These are phyloP conservation scores for Hemibagrus wyckioides DNA, from an alignment of 2,113 vertebrate species.

Conservation along the genomic window DNA sequence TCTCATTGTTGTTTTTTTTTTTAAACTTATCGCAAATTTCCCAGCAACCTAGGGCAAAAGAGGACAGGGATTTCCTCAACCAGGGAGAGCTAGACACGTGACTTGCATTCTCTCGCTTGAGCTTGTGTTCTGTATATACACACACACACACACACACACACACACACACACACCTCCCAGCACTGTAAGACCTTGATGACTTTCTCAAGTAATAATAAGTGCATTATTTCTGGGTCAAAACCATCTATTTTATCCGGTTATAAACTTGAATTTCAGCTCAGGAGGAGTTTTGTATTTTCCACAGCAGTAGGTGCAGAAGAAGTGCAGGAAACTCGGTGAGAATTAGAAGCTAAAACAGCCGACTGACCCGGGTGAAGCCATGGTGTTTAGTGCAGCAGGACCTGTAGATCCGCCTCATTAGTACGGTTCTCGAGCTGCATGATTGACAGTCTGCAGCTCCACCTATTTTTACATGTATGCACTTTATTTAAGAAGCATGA, in stretches of 20 bases:
- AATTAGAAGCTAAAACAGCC: background rate
- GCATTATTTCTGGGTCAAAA: background rate
- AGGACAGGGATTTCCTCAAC: slow-evolving; percentile 70
- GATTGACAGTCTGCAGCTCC: slow-evolving; percentile 12
- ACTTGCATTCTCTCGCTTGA: slow-evolving; percentile 42
- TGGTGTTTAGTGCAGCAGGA: background rate
- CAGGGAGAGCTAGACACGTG: slow-evolving; percentile 57
- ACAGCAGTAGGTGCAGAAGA: background rate
- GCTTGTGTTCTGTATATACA: background rate
- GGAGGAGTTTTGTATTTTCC: background rate
- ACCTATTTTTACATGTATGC: background rate
- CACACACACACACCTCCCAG: background rate
- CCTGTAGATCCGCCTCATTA: background rate
- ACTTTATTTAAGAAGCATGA: slow-evolving; percentile 18
- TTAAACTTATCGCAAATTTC: slow-evolving; percentile 65
- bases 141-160: background rate
- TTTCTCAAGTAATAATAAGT: slow-evolving; percentile 9
- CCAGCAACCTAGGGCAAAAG: slow-evolving; percentile 74
- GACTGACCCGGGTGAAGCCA: background rate
- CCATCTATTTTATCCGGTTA: background rate
- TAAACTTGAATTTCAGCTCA: background rate
- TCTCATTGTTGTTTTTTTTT: slow-evolving; percentile 55
- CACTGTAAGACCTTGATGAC: background rate
- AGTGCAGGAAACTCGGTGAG: background rate
- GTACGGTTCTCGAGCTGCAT: background rate